Conservation (phyloP, 2,888 invertebrate species). For the Aproaerema taeniolella region DNA sequence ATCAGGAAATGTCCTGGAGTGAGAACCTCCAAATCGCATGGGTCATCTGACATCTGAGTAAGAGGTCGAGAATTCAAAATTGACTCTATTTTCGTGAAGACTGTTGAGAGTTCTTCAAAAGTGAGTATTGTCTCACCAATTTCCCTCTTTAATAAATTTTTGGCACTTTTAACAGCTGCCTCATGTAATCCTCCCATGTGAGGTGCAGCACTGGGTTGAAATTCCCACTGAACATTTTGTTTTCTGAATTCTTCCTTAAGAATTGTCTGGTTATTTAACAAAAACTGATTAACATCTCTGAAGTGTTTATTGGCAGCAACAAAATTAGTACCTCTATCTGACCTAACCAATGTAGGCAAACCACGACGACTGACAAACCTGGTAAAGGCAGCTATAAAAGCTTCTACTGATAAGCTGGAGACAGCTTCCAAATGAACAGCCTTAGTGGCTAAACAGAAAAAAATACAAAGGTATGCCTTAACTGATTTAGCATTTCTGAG, state of each 20-base stretch:
- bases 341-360: slow-evolving; percentile 8
- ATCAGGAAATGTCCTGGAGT: slow-evolving; percentile 18
- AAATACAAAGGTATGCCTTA: slow-evolving; percentile 11
- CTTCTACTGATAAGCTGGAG: slow-evolving; percentile 14
- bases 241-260: neutral
- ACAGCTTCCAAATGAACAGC: slow-evolving; percentile 17
- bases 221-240: slow-evolving; percentile 9
- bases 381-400: slow-evolving; percentile 15
- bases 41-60: slow-evolving; percentile 26
- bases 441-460: slow-evolving; percentile 14
- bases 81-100: slow-evolving; percentile 9
- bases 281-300: slow-evolving; percentile 4
- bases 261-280: neutral
- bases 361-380: slow-evolving; percentile 17
- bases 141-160: neutral
- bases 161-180: slow-evolving; percentile 13
- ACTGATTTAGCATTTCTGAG: slow-evolving; percentile 9
- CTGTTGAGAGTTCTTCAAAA: slow-evolving; percentile 10
- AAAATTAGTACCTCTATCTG: slow-evolving; percentile 19
- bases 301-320: slow-evolving; percentile 10
- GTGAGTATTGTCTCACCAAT: neutral
- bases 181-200: slow-evolving; percentile 16
- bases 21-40: slow-evolving; percentile 21
- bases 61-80: slow-evolving; percentile 16
- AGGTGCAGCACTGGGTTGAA: slow-evolving; percentile 9